Conservation (phyloP, 1,140 invertebrate species). For the Macrotrachela quadricornifera region DNA sequence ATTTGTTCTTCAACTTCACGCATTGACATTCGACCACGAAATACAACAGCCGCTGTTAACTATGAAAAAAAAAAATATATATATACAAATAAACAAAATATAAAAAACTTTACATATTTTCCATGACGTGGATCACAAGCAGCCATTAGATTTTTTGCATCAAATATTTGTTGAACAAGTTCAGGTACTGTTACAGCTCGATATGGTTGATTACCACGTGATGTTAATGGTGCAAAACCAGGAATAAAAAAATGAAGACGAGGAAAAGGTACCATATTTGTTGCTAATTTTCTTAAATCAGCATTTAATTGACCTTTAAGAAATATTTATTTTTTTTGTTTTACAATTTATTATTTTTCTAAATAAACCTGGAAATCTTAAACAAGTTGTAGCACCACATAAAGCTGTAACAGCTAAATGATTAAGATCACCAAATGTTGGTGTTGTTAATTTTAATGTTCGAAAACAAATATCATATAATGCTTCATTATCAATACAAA, state of each 20-base stretch:
- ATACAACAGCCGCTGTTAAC: constrained; percentile 10
- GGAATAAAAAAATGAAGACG: constrained; percentile 13
- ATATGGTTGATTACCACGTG: constrained; percentile 40
- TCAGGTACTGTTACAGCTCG: background rate
- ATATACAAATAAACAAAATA: too few species aligned
- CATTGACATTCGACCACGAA: constrained; percentile 11
- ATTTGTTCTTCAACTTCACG: constrained; percentile 9
- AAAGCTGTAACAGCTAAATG: constrained; percentile 33
- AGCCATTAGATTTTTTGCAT: constrained; percentile 37
- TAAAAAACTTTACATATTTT: constrained; percentile 33
- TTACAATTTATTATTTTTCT: too few species aligned
- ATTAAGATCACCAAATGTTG: constrained; percentile 36
- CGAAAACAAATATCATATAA: constrained; percentile 21
- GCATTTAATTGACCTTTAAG: constrained; percentile 12
- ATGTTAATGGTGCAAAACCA: constrained; percentile 11
- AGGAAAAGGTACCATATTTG: constrained; percentile 16
- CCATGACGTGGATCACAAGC: constrained; percentile 50
- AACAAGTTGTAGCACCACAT: constrained; percentile 52
- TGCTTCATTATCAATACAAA: constrained; percentile 24
- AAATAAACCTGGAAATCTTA: constrained; percentile 40
- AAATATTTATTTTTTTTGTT: too few species aligned
- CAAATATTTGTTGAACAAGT: constrained; percentile 7
- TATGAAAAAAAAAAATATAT: too few species aligned
- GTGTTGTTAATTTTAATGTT: constrained; percentile 26
- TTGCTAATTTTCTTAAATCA: constrained; percentile 12